phyloP scores from a whole-genome alignment of 2,113 vertebrate genomes.

The Neomonachus schauinslandi region DNA sequence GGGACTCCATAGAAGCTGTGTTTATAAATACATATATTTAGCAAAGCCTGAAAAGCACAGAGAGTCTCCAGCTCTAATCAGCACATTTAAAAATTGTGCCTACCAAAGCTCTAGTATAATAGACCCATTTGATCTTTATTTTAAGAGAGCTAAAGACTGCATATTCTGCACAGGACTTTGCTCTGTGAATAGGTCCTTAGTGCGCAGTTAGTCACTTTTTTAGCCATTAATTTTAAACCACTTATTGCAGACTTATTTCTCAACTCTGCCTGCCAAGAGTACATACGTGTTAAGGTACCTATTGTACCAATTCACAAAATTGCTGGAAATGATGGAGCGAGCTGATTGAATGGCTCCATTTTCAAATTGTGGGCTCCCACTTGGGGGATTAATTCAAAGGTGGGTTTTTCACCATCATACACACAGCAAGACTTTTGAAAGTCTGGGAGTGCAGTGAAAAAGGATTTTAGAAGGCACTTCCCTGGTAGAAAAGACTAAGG shows the following conservation, averaged over 20 bases:
- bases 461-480: not conserved
- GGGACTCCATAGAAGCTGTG: not conserved
- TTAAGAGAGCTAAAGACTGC: conserved; percentile 56
- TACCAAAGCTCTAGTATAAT: conserved; percentile 27
- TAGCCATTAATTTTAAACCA: conserved; percentile 47
- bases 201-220: conserved; percentile 34
- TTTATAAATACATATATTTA: not conserved
- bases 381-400: not conserved
- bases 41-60: conserved; percentile 35
- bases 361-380: not conserved
- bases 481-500: not conserved
- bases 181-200: conserved; percentile 19
- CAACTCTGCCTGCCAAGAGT: conserved; percentile 24
- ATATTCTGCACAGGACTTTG: conserved; percentile 12
- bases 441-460: not conserved
- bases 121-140: conserved; percentile 24
- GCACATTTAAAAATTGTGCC: conserved; percentile 50
- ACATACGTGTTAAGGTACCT: not conserved
- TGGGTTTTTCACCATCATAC: not conserved
- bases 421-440: not conserved
- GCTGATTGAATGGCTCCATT: not conserved
- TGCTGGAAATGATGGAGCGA: not conserved
- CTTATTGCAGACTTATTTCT: conserved; percentile 61
- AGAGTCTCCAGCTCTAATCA: conserved; percentile 40
- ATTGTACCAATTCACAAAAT: conserved; percentile 8